Evolutionary conservation across 2,797 vertebrate species (phyloP).

Genomic region (Poeciliopsis infans): DNA sequence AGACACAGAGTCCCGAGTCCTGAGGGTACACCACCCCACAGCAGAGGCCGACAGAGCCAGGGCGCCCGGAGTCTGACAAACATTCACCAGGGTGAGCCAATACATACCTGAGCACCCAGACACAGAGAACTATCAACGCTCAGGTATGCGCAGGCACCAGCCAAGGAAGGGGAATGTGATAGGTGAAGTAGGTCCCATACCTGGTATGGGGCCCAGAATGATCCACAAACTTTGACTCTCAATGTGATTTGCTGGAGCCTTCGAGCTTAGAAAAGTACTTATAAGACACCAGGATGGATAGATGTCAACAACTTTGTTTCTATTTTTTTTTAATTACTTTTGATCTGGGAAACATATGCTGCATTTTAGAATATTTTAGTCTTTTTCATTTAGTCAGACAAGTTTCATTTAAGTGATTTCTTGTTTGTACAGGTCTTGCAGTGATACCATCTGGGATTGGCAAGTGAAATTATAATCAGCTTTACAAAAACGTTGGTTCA

Average conservation of each 20-base stretch:
- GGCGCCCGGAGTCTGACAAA: too few species aligned
- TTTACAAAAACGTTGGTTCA: background rate
- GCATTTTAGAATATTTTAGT: background rate
- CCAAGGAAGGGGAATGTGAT: too few species aligned
- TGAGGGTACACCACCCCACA: too few species aligned
- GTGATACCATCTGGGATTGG: background rate
- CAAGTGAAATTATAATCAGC: background rate
- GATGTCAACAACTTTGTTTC: background rate
- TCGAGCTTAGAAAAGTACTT: background rate
- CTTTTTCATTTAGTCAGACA: background rate
- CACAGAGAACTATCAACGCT: too few species aligned
- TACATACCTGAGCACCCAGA: too few species aligned
- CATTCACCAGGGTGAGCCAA: too few species aligned
- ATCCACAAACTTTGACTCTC: background rate
- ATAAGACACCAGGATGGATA: background rate
- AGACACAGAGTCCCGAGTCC: too few species aligned
- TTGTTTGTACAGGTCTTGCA: background rate
- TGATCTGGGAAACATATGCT: background rate
- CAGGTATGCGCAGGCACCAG: too few species aligned
- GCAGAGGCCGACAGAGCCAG: too few species aligned
- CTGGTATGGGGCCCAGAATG: too few species aligned
- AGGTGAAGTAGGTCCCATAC: too few species aligned
- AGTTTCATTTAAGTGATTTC: constrained; percentile 15
- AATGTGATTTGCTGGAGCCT: background rate
- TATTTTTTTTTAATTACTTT: background rate